Conservation (phyloP, 2,113 vertebrate genomes). For the Porphyrio hochstetteri region DNA sequence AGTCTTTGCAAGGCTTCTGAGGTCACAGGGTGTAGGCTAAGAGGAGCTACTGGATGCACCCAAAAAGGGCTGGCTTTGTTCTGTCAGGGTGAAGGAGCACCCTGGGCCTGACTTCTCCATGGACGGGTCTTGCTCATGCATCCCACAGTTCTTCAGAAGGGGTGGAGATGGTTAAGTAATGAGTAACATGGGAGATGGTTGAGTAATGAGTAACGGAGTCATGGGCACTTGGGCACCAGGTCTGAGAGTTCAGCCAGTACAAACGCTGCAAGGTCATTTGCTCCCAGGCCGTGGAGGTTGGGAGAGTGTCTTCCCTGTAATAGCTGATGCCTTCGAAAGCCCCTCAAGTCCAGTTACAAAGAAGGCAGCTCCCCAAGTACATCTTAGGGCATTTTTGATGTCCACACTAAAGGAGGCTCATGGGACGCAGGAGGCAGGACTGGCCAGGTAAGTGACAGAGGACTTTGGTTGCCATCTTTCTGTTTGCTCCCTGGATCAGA, state of each 20-base stretch:
- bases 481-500: not conserved
- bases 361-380: constrained; percentile 31
- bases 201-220: not conserved
- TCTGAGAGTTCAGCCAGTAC: not conserved
- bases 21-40: not conserved
- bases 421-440: constrained; percentile 35
- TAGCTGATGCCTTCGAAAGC: not conserved
- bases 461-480: not conserved
- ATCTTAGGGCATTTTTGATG: constrained; percentile 63
- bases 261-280: not conserved
- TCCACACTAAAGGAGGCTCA: constrained; percentile 49
- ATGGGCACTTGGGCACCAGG: not conserved
- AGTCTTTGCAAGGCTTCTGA: not conserved
- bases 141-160: not conserved
- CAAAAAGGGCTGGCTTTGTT: not conserved
- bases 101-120: not conserved
- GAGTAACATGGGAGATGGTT: not conserved
- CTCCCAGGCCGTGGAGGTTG: not conserved
- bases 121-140: not conserved
- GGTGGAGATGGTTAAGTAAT: not conserved
- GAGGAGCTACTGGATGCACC: not conserved
- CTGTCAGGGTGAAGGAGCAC: not conserved
- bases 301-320: not conserved
- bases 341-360: not conserved
- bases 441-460: constrained; percentile 58